These are phyloP conservation scores for Bradysia coprophila DNA, from an alignment of 1,140 invertebrate genomes.

Conservation along the genomic window DNA sequence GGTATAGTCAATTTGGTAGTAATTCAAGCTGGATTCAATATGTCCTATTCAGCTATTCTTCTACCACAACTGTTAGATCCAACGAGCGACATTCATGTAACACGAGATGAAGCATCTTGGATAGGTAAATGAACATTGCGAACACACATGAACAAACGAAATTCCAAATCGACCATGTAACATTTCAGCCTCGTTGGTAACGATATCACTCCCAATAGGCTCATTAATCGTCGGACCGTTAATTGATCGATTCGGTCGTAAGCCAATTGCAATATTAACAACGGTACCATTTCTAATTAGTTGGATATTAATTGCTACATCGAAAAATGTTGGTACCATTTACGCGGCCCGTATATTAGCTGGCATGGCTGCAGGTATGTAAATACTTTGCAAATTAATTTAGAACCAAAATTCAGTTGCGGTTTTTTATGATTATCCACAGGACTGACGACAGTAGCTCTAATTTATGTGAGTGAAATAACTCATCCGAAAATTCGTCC, in stretches of 20 bases:
- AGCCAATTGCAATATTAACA: slow-evolving; percentile 29
- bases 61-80: slow-evolving; percentile 23
- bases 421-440: too few species aligned
- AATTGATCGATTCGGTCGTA: slow-evolving; percentile 46
- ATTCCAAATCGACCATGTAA: slow-evolving; percentile 2
- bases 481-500: slow-evolving; percentile 29
- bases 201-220: slow-evolving; percentile 31
- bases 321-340: slow-evolving; percentile 22
- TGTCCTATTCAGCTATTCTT: slow-evolving; percentile 31
- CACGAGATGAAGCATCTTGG: slow-evolving; percentile 25
- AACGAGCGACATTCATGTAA: slow-evolving; percentile 12
- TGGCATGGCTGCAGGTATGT: slow-evolving; percentile 26
- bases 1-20: slow-evolving; percentile 25
- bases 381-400: neutral
- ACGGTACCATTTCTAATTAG: slow-evolving; percentile 33
- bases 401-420: too few species aligned
- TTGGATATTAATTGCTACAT: slow-evolving; percentile 31
- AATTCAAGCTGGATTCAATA: slow-evolving; percentile 31
- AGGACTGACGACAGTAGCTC: slow-evolving; percentile 28
- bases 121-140: slow-evolving; percentile 26
- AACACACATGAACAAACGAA: neutral
- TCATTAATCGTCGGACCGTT: slow-evolving; percentile 29
- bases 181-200: slow-evolving; percentile 32
- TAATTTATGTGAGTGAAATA: slow-evolving; percentile 37
- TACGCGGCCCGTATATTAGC: slow-evolving; percentile 29